These are phyloP conservation scores for Aphidius ervi DNA, from an alignment of 1,140 invertebrate species.

Conservation along the genomic window DNA sequence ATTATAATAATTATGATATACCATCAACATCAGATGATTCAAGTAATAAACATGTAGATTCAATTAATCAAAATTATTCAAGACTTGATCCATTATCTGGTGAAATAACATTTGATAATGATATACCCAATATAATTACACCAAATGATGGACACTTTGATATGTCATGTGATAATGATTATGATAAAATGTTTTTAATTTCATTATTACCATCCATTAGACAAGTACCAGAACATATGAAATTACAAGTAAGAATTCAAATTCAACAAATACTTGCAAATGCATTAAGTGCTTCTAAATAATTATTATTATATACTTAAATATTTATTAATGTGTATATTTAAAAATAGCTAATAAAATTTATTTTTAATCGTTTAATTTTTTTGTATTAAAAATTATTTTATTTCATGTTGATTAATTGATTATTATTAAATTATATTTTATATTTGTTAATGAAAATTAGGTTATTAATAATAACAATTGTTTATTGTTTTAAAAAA, in stretches of 20 bases:
- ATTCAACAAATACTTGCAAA: constrained; percentile 44
- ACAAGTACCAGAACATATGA: constrained; percentile 44
- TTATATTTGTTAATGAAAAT: no score
- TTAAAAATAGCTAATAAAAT: no score
- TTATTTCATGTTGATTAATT: no score
- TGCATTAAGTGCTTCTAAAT: constrained; percentile 23
- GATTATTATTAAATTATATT: no score
- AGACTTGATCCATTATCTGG: neutral
- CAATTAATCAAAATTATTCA: neutral
- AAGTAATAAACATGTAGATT: neutral
- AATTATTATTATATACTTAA: no score
- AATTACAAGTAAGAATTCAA: constrained; percentile 46
- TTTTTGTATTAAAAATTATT: no score
- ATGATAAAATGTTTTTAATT: constrained; percentile 48
- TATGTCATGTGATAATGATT: constrained; percentile 41
- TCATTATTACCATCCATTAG: constrained; percentile 43
- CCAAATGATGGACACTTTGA: constrained; percentile 37
- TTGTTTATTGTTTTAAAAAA: no score
- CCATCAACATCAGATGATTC: neutral
- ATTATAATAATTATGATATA: no score
- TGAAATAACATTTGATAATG: constrained; percentile 42
- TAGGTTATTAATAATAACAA: no score
- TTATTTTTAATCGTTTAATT: no score
- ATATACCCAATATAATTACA: constrained; percentile 37
- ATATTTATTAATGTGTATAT: no score